These are phyloP conservation scores for Grapholita molesta DNA, from an alignment of 1,140 invertebrate species.

Conservation along the genomic window DNA sequence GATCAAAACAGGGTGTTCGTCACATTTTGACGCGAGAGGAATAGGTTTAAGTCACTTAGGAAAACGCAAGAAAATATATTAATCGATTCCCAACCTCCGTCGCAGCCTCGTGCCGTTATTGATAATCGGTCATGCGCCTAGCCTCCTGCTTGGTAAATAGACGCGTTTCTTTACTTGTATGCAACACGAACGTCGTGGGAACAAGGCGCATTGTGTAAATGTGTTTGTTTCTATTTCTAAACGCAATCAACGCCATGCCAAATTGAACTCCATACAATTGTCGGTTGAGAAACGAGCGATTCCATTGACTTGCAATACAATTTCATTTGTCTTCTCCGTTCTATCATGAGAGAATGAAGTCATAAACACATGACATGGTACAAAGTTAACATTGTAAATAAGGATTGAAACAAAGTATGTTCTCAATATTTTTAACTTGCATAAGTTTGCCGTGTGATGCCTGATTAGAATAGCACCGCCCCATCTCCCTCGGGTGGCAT, in stretches of 20 bases:
- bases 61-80: background rate
- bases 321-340: background rate
- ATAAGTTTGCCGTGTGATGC: too few relatives aligned
- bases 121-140: slow-evolving; percentile 6
- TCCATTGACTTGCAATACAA: background rate
- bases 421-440: too few relatives aligned
- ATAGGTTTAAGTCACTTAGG: too few relatives aligned
- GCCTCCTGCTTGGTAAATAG: background rate
- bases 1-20: too few relatives aligned
- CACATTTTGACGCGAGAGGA: too few relatives aligned
- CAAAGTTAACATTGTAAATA: background rate
- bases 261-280: background rate
- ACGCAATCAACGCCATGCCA: slow-evolving; percentile 13
- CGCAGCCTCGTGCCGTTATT: slow-evolving; percentile 4
- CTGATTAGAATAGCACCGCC: too few relatives aligned
- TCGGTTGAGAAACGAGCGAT: background rate
- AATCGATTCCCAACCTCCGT: background rate
- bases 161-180: slow-evolving; percentile 1
- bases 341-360: too few relatives aligned
- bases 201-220: slow-evolving; percentile 11
- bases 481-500: too few relatives aligned
- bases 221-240: slow-evolving; percentile 17
- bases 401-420: background rate
- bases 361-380: too few relatives aligned
- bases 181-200: slow-evolving; percentile 7